Percentiles rank a stretch among this genome's conserved stretches.
Evolutionary conservation across 2,888 invertebrate species (phyloP).

Genomic region (Meliscaeva auricollis): DNA sequence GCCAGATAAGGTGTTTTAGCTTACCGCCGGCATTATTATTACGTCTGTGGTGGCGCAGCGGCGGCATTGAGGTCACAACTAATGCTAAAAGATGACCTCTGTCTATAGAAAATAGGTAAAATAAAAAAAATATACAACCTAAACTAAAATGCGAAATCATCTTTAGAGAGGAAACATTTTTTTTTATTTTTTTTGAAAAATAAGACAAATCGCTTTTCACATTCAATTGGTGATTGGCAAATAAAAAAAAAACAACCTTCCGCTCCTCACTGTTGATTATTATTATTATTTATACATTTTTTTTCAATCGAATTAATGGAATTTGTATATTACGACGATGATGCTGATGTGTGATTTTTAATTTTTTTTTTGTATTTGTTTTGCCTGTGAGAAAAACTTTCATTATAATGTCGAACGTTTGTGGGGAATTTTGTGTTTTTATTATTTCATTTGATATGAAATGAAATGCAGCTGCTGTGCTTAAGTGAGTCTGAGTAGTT

Average conservation of each 20-base stretch:
- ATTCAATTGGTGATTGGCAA: not conserved
- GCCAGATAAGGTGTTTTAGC: slow-evolving; percentile 20
- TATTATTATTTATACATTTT: not conserved
- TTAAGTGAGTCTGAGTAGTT: no score
- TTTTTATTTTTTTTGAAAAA: not conserved
- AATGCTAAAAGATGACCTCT: slow-evolving; percentile 59
- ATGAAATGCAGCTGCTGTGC: slow-evolving; percentile 14
- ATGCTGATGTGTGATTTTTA: not conserved
- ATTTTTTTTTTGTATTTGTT: not conserved
- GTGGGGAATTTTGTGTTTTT: not conserved
- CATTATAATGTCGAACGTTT: not conserved
- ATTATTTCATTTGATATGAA: not conserved
- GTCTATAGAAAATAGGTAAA: not conserved
- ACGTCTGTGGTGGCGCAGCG: not conserved
- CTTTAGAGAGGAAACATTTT: not conserved
- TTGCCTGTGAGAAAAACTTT: slow-evolving; percentile 19
- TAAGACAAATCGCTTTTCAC: slow-evolving; percentile 13
- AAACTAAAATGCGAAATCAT: slow-evolving; percentile 25
- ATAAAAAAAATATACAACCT: no score
- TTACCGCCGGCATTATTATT: not conserved
- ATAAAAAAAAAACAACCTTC: slow-evolving; percentile 11
- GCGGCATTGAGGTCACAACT: slow-evolving; percentile 25
- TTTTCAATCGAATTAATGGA: slow-evolving; percentile 19
- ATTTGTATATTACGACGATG: slow-evolving; percentile 7
- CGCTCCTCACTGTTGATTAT: not conserved